Evolutionary conservation across 2,888 invertebrate genomes (phyloP).

Genomic region (Pollenia angustigena): DNA sequence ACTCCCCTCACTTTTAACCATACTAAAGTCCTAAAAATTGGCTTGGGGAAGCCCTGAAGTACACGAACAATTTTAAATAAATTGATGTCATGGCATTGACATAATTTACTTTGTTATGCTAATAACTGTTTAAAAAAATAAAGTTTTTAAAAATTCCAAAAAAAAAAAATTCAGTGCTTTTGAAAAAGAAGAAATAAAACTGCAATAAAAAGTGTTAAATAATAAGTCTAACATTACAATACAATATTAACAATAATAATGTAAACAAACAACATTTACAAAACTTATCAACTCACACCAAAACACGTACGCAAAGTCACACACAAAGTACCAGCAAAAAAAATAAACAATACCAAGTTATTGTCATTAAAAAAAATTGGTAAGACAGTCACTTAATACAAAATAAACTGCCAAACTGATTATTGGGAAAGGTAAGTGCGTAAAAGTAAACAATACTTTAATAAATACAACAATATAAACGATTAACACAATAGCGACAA

Average conservation of each 20-base stretch:
- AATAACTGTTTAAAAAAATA: slow-evolving; percentile 39
- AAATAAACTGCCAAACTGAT: slow-evolving; percentile 27
- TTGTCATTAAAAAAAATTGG: slow-evolving; percentile 47
- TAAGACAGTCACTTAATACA: slow-evolving; percentile 1
- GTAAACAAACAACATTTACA: slow-evolving; percentile 54
- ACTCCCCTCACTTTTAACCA: neutral
- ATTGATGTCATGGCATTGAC: slow-evolving; percentile 82
- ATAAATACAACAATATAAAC: slow-evolving; percentile 1
- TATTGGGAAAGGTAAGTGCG: slow-evolving; percentile 69
- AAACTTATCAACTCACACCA: slow-evolving; percentile 25
- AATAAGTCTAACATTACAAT: slow-evolving; percentile 23
- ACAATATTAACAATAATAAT: slow-evolving; percentile 11
- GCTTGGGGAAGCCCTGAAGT: slow-evolving; percentile 67
- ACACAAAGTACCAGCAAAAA: slow-evolving; percentile 6
- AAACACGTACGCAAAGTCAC: slow-evolving; percentile 45
- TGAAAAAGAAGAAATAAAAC: slow-evolving; percentile 21
- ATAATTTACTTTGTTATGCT: slow-evolving; percentile 77
- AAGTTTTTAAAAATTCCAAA: neutral
- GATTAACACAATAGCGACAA: neutral
- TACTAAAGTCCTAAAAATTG: slow-evolving; percentile 43
- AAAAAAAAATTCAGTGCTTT: slow-evolving; percentile 33
- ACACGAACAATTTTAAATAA: slow-evolving; percentile 59
- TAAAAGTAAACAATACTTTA: slow-evolving; percentile 56
- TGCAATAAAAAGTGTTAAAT: slow-evolving; percentile 66
- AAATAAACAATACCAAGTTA: slow-evolving; percentile 38